Base-by-base conservation (phyloP, 2,888 invertebrate genomes). In the Entomobrya proxima region DNA sequence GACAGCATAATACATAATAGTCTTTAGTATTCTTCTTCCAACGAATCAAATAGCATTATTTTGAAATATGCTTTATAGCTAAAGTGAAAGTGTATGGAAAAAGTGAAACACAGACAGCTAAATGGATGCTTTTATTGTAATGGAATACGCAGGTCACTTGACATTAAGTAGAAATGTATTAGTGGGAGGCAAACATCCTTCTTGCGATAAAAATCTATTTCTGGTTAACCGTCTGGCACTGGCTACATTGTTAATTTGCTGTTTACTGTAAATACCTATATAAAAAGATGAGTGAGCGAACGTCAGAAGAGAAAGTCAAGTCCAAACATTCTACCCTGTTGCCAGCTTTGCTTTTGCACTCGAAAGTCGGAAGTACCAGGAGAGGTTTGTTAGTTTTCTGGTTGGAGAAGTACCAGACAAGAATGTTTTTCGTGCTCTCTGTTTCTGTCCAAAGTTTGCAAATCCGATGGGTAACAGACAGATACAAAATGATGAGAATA, bases 401-500 rank as follows among this genome's bases (percentile, higher is more conserved):
- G 35, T 64, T 64, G 32, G 32, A 9, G 9, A 64, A 64, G 55
- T 4, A 32, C n/a, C 64, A 58, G 30, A 15, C 9, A 37, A 4
- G 9, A 37, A 35, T 64, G 32, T 64, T 64, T 35, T n/a, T 13
- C n/a, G 18, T 21, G 21, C 64, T 64, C 37, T 64, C 35, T 30
- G 30, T 32, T 58, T 64, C 64, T 64, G 35, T 35, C 32, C 64
- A 64, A 64, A 64, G 7, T 18, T 64, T 18, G 64, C 9, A 35
- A 64, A 64, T 64, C 37, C 37, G 64, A 64, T 35, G 37, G 9
- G 37, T 64, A 64, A 64, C 64, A 64, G 64, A 64, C 64, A 64
- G 64, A 18, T 11, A n/a, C n/a, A n/a, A n/a, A 2, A 18, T 21
- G 55, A 27, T 55, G 55, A 55, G 55, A 55, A 24, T 55, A 7